Conservation (phyloP, 1,140 invertebrate species). For the Megathymus violae region DNA sequence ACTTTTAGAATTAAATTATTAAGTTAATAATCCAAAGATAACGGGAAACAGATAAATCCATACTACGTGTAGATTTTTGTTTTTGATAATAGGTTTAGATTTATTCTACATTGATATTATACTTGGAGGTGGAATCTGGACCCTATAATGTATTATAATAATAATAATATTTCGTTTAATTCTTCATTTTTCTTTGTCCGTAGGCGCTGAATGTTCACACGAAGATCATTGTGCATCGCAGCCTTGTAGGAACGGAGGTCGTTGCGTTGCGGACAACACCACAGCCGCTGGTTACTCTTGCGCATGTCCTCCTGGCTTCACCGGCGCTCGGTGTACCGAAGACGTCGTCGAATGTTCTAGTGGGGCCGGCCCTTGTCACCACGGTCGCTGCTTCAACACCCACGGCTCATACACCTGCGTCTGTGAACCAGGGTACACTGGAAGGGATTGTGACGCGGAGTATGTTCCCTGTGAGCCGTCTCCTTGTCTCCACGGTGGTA, state of each 20-base stretch:
- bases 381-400: constrained; percentile 93
- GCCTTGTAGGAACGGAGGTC: constrained; percentile 94
- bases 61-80: no score
- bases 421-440: constrained; percentile 94
- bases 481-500: constrained; percentile 94
- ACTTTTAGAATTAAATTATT: constrained; percentile 10
- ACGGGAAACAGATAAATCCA: neutral
- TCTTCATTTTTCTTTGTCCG: constrained; percentile 50
- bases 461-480: constrained; percentile 96
- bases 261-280: constrained; percentile 88
- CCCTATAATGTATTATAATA: no score
- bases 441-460: constrained; percentile 94
- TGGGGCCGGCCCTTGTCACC: constrained; percentile 89
- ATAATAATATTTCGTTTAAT: constrained; percentile 10
- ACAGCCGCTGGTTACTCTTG: constrained; percentile 88
- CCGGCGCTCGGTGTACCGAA: constrained; percentile 92
- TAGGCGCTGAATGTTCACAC: constrained; percentile 94
- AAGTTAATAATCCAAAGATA: neutral
- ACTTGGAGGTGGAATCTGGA: no score
- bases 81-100: no score
- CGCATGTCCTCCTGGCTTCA: constrained; percentile 93
- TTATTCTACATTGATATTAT: no score
- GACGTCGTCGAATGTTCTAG: constrained; percentile 95
- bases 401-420: constrained; percentile 96
- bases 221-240: constrained; percentile 95